Base-by-base conservation (phyloP, 2,113 vertebrate genomes). In the Columbina picui region DNA sequence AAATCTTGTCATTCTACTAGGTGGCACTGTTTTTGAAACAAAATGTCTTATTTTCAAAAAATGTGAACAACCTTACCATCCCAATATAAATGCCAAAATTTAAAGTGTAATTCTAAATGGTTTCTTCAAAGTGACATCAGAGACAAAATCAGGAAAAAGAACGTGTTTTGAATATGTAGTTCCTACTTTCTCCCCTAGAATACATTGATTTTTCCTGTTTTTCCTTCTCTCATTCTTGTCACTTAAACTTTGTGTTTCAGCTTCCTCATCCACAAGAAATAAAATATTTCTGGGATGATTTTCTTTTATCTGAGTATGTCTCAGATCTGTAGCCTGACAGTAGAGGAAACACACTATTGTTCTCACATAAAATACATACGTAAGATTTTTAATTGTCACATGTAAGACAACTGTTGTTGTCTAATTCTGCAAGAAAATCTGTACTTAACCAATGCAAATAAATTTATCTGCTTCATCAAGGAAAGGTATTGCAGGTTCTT, bases 141-240 rank as follows among this genome's bases (percentile, higher is more conserved):
- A 38, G 26, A 55, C 2, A 36, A 83, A 89, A 64, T 10, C 14
- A 49, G 26, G 25, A 34, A 65, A 45, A 45, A 29, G 43, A 63
- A 26, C 0, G 4, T 1, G 2, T 0, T 74, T 90, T 56, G 16
- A 50, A 68, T 7, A 4, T 26, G 8, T n/a, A 26, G 8, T 32
- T 75, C n/a, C 6, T 56, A 10, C 47, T 61, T 69, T 82, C 34
- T 69, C 5, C 29, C 21, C 20, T 69, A 27, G 18, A 77, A 17
- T 13, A 64, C 19, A 41, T 5, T 19, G 15, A 29, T 56, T 77
- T 73, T 81, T 0, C 36, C 56, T 69, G 6, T 60, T 76, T 8
- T 67, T 76, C 30, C 14, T 81, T 21, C 5, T 68, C 13, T 56
- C 11, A 38, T 74, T 9, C 22, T 82, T 77, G 25, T 55, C 5